Conservation (phyloP, 2,888 invertebrate genomes). For the Megamerina dolium region DNA sequence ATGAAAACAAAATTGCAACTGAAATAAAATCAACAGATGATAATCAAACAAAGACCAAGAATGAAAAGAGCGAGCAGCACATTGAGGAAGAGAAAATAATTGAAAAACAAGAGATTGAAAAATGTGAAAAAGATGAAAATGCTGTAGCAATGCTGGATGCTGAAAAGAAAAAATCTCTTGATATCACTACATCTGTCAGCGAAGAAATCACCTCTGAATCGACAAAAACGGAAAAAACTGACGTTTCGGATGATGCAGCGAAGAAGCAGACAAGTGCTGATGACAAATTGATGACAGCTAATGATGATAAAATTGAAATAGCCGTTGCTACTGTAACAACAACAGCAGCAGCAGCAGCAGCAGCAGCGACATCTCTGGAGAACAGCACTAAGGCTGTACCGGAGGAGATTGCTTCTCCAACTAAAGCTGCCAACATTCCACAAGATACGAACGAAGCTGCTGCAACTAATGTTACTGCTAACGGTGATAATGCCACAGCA, state of each 20-base stretch:
- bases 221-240: conserved; percentile 15
- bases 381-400: not conserved
- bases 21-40: not conserved
- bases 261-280: conserved; percentile 7
- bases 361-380: not conserved
- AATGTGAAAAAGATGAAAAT: conserved; percentile 25
- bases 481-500: not conserved
- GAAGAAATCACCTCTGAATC: conserved; percentile 17
- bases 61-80: conserved; percentile 32
- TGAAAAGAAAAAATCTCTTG: conserved; percentile 4
- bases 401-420: not conserved
- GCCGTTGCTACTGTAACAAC: conserved; percentile 1
- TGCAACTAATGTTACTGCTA: not conserved
- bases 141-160: not conserved
- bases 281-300: not conserved
- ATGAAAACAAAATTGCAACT: not conserved
- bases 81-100: conserved; percentile 10
- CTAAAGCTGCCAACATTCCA: not conserved
- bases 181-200: conserved; percentile 3
- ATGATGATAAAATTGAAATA: conserved; percentile 10
- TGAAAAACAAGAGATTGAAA: conserved; percentile 30
- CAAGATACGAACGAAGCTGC: not conserved
- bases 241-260: not conserved
- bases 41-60: conserved; percentile 22
- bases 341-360: conserved; percentile 5